Base-by-base conservation (phyloP, 1,140 invertebrate species). In the Hycleus cichorii region DNA sequence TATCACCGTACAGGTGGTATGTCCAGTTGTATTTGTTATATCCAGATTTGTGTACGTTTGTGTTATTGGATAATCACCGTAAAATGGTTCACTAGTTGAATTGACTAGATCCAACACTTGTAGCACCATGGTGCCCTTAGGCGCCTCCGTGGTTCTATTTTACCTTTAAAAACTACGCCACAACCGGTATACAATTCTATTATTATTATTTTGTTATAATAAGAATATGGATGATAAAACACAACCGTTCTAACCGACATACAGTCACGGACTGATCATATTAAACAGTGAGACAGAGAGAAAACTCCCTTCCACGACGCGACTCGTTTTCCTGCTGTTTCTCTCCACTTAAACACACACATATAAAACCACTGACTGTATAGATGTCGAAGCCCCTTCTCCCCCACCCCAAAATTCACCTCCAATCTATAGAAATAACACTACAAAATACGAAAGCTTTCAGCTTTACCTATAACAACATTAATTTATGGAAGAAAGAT, bases 41-140 rank as follows among this genome's bases (percentile, higher is more conserved):
- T 74, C 72, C 64, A 74, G 60, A 65, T 74, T 68, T 8, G 70
- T 72, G 59, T 74, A 74, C 0, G 69, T 70, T 49, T 58, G 51
- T 12, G 64, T 53, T 10, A 57, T 57, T 2, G 73, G 73, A 64
- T 72, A 75, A 56, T 75, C 74, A 24, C 70, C 74, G 60, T 75
- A 75, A 60, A 74, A 74, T 9, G 71, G 68, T 58, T 74, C 74
- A 50, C 66, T 66, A 47, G 63, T 64, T 8, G 69, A 59, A 57
- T 52, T 69, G 56, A 71, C 72, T 50, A 73, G 65, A 65, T 75
- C 73, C 57, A 74, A 67, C 68, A 73, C 73, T 66, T 75, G 74
- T 56, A 75, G 66, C 64, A 75, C 72, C 74, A 75, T 75, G 44
- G 70, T 70, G 69, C 65, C 62, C 64, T 67, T 67, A 57, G 59